Evolutionary conservation across 2,113 vertebrate genomes (phyloP), one percentile per base, ranked within the genome.

Genomic region (Mesoclemmys tuberculata): DNA sequence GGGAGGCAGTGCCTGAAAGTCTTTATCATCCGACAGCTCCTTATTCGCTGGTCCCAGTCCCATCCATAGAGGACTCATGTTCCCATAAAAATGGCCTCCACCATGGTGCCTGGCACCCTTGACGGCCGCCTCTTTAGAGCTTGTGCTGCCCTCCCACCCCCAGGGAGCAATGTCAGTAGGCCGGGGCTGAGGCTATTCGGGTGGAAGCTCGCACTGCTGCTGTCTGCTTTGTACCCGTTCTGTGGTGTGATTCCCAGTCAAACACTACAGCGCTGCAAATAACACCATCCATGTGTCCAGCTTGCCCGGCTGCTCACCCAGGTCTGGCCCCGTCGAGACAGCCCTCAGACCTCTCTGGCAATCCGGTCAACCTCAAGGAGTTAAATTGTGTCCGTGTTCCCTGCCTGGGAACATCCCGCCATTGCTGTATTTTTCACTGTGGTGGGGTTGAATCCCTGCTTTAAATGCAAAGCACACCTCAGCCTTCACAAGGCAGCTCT

Each of bases 391-490:
- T 35, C 35, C 16, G 2, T 38, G 31, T n/a, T 68, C 35, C 56
- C 64, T 38, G 35, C 14, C 35, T 68, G 64, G 64, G 64, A 38
- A 21, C 8, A 38, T 68, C 64, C n/a, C 8, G 4, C 35, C 35
- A 10, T 68, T 68, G 64, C 64, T 68, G 64, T 38, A 21, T 68
- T 68, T n/a, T 68, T 68, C 35, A n/a, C 18, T 38, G n/a, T 68
- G 64, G 92, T 52, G 61, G 75, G 61, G 35, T 56, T 1, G 1
- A 13, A 10, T 44, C 78, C 64, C 85, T 38, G 52, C 7, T 84
- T 83, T 80, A n/a, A 51, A 27, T 13, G 16, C 75, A 97, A 87
- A 97, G 18, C 81, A 87, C 91, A 83, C 79, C 61, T 93, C 85
- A 88, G 44, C 19, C 55, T 26, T 29, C 68, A 79, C n/a, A 19